Percentiles rank a stretch among this genome's conserved stretches.
phyloP scores from a whole-genome alignment of 2,888 invertebrate species.

The Dynastes hyllus region DNA sequence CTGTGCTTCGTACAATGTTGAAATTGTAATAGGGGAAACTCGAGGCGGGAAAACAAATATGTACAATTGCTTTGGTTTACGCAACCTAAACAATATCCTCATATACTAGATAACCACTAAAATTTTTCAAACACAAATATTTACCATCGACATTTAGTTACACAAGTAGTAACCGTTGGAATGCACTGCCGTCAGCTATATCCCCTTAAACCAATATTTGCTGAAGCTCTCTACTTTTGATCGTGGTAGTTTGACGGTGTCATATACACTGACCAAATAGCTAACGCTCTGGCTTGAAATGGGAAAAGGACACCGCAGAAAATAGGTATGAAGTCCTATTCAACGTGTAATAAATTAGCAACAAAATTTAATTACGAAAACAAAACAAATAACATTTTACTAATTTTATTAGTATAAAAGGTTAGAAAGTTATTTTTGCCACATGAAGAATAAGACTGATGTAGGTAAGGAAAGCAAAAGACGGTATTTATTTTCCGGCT shows the following conservation, averaged over 20 bases:
- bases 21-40: no score
- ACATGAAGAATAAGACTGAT: no score
- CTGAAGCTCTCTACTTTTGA: background rate
- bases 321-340: background rate
- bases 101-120: background rate
- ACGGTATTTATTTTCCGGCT: background rate
- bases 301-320: background rate
- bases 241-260: background rate
- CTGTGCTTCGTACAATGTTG: no score
- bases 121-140: slow-evolving; percentile 19
- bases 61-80: no score
- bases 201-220: slow-evolving; percentile 26
- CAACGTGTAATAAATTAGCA: no score
- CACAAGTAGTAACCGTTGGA: background rate
- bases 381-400: no score
- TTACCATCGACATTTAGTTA: background rate
- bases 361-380: no score
- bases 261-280: slow-evolving; percentile 10
- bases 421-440: no score
- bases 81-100: background rate
- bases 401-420: no score
- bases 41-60: no score
- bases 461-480: no score
- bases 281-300: background rate
- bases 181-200: slow-evolving; percentile 11